Percentiles rank a stretch among this genome's conserved stretches.
Evolutionary conservation across 2,888 invertebrate genomes (phyloP).

Genomic region (Sinhomidia bicolor): DNA sequence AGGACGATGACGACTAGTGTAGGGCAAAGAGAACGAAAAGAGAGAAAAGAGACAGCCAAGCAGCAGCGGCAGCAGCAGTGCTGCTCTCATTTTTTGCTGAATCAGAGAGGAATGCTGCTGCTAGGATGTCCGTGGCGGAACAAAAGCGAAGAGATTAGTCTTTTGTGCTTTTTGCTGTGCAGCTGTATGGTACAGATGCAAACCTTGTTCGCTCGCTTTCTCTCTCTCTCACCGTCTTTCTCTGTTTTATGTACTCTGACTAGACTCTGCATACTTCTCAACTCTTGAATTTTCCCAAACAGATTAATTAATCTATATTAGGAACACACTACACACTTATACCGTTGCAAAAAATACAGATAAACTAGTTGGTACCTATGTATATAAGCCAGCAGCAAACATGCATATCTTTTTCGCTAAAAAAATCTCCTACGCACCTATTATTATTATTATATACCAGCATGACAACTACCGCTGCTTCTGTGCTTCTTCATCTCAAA

Average conservation of each 20-base stretch:
- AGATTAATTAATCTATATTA: slow-evolving; percentile 60
- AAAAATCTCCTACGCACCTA: slow-evolving; percentile 27
- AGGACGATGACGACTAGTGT: slow-evolving; percentile 16
- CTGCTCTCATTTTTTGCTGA: slow-evolving; percentile 29
- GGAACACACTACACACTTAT: background rate
- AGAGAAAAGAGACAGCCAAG: background rate
- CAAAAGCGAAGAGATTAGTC: slow-evolving; percentile 53
- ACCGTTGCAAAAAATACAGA: background rate
- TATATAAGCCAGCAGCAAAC: no score
- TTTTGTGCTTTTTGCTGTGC: slow-evolving; percentile 33
- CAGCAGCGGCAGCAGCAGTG: background rate
- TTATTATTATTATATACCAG: slow-evolving; percentile 5
- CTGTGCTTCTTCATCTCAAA: background rate
- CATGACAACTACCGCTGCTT: background rate
- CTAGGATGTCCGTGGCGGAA: slow-evolving; percentile 11
- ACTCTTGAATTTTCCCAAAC: slow-evolving; percentile 32
- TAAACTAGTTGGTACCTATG: background rate
- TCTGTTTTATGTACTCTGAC: background rate
- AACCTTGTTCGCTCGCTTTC: no score
- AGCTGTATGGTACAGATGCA: background rate
- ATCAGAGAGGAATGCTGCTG: slow-evolving; percentile 37
- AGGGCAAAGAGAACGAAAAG: background rate
- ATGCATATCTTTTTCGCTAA: no score
- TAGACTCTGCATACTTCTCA: no score
- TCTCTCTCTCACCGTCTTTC: background rate